These are phyloP conservation scores for Enteromius treurensis DNA, from an alignment of 2,797 vertebrate genomes.

Conservation along the genomic window DNA sequence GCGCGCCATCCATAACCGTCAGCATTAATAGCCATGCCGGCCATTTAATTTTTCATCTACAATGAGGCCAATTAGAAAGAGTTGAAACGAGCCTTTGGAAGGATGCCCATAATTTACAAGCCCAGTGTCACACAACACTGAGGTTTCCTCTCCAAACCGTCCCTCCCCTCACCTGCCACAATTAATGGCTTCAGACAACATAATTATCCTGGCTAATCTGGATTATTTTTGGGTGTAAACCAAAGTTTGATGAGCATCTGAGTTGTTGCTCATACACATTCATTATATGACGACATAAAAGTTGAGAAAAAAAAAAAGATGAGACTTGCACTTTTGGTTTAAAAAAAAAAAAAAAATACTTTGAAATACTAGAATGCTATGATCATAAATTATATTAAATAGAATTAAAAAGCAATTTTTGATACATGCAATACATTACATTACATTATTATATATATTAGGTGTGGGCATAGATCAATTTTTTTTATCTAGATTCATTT, in stretches of 20 bases:
- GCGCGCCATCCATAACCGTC: conserved; percentile 78
- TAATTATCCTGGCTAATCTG: conserved; percentile 79
- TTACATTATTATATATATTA: too few species aligned
- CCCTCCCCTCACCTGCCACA: conserved; percentile 71
- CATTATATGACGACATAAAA: conserved; percentile 69
- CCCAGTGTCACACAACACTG: conserved; percentile 62
- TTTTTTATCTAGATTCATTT: too few species aligned
- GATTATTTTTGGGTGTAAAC: conserved; percentile 73
- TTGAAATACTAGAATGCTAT: not conserved
- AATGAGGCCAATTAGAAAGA: conserved; percentile 76
- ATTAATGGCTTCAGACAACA: conserved; percentile 77
- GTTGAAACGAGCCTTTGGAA: conserved; percentile 70
- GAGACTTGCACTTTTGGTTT: not conserved
- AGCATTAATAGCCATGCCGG: conserved; percentile 70
- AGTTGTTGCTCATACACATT: conserved; percentile 64
- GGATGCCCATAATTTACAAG: conserved; percentile 69
- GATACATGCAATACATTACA: too few species aligned
- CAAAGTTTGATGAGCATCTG: conserved; percentile 72
- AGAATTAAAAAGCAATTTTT: too few species aligned
- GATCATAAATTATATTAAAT: not conserved
- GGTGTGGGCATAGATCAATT: too few species aligned
- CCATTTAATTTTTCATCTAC: conserved; percentile 78
- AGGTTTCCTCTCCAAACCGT: conserved; percentile 66
- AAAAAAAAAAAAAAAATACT: not conserved
- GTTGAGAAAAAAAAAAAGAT: conserved; percentile 23